Percentiles rank a stretch among this genome's conserved stretches.
These are phyloP conservation scores for Euglossa dilemma DNA, from an alignment of 1,140 invertebrate genomes.

Conservation along the genomic window DNA sequence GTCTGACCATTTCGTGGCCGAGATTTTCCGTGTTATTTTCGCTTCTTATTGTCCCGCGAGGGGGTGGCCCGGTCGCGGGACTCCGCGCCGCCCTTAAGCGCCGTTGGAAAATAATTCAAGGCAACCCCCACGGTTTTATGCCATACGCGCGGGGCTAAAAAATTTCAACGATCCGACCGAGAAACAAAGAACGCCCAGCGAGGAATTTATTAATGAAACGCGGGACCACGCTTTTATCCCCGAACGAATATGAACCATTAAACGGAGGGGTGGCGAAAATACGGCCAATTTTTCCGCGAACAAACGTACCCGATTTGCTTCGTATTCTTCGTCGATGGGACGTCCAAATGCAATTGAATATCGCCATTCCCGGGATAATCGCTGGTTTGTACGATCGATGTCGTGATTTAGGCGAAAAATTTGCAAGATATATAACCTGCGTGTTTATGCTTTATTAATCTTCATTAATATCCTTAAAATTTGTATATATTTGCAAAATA, in stretches of 20 bases:
- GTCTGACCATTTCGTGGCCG: neutral
- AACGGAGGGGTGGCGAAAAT: neutral
- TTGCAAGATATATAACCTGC: no score
- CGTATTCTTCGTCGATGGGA: neutral
- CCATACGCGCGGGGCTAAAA: neutral
- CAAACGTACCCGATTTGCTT: neutral
- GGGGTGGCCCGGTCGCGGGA: neutral
- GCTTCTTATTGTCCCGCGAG: slow-evolving; percentile 2
- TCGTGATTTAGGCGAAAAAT: no score
- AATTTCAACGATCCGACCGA: slow-evolving; percentile 6
- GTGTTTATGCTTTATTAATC: no score
- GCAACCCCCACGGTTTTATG: slow-evolving; percentile 11
- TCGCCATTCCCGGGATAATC: neutral
- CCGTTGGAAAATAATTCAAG: slow-evolving; percentile 31
- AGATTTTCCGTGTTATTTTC: slow-evolving; percentile 11
- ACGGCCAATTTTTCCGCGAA: neutral
- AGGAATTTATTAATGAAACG: slow-evolving; percentile 43
- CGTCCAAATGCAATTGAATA: neutral
- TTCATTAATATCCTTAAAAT: no score
- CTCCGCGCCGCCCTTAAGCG: slow-evolving; percentile 4
- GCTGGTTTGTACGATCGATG: no score
- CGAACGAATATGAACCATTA: slow-evolving; percentile 14
- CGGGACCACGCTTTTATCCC: neutral
- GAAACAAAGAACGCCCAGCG: slow-evolving; percentile 4
- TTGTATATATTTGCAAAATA: no score